Evolutionary conservation across 2,797 vertebrate species (phyloP), one percentile per base, ranked within the genome.

Genomic region (Phoxinus dragarum): DNA sequence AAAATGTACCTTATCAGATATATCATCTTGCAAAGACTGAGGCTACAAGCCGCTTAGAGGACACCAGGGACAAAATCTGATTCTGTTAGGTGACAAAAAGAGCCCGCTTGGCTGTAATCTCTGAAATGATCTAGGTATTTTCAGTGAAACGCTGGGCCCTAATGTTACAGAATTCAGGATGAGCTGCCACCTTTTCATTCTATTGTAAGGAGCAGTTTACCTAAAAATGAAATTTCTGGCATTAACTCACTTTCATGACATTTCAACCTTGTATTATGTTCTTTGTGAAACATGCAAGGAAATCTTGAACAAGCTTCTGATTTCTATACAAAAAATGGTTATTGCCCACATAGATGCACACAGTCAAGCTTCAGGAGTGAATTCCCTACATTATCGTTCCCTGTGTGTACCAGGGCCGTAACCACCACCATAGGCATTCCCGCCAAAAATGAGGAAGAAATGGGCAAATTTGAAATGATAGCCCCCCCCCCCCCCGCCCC

Each of bases 41-140:
- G 74, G 66, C 74, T 84, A 71, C 64, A 79, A 79, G 27, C 52
- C 4, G 64, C 40, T 84, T 84, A 71, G 67, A 84, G 66, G 66
- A 84, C 75, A 61, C 75, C 7, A 31, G 64, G 74, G 74, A 84
- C 49, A 56, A 59, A 84, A 79, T 61, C 66, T 12, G 75, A 79
- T 84, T 84, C n/a, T 84, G 34, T 71, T 61, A 71, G 19, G 66
- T 79, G 66, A 79, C 75, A 71, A 71, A 84, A 69, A 78, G 66
- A n/a, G 52, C 38, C 66, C n/a, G 12, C 64, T 78, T 78, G 38
- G 38, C 82, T 84, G 36, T 68, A 84, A 84, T 84, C 82, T 78
- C 64, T 71, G 66, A 69, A 79, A 71, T 44, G 8, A 84, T 84
- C 75, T 71, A 44, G 52, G 38, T 71, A 31, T 71, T 68, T 79